Percentiles rank a stretch among this genome's conserved stretches.
phyloP scores from a whole-genome alignment of 2,797 vertebrate genomes.

The Vespertilio murinus region DNA sequence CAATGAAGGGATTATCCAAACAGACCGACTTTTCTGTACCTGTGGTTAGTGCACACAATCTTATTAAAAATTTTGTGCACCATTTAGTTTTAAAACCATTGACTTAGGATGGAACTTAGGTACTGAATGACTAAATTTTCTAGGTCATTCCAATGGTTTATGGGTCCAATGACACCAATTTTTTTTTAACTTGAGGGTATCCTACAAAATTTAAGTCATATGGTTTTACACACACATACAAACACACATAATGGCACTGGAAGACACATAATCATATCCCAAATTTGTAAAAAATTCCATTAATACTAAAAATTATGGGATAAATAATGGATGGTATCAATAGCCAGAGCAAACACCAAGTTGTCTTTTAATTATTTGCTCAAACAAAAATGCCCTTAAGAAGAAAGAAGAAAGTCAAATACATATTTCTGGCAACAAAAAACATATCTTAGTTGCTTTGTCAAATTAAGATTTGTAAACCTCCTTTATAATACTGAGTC shows the following conservation, averaged over 20 bases:
- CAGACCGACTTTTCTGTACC: background rate
- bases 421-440: background rate
- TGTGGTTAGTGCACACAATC: background rate
- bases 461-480: slow-evolving; percentile 32
- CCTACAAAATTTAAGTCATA: background rate
- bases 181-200: background rate
- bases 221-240: background rate
- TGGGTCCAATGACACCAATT: background rate
- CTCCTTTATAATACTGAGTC: background rate
- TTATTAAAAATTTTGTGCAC: background rate
- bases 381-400: slow-evolving; percentile 14
- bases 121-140: slow-evolving; percentile 25
- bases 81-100: slow-evolving; percentile 11
- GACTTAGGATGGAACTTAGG: background rate
- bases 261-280: background rate
- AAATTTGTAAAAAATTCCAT: slow-evolving; percentile 10
- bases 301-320: slow-evolving; percentile 12
- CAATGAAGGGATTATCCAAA: background rate
- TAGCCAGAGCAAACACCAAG: background rate
- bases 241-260: background rate
- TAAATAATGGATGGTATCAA: background rate
- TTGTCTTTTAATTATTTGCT: slow-evolving; percentile 20
- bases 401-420: background rate
- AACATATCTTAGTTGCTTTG: background rate
- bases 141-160: background rate